phyloP scores from a whole-genome alignment of 2,888 invertebrate species.

The Exocentrus adspersus region DNA sequence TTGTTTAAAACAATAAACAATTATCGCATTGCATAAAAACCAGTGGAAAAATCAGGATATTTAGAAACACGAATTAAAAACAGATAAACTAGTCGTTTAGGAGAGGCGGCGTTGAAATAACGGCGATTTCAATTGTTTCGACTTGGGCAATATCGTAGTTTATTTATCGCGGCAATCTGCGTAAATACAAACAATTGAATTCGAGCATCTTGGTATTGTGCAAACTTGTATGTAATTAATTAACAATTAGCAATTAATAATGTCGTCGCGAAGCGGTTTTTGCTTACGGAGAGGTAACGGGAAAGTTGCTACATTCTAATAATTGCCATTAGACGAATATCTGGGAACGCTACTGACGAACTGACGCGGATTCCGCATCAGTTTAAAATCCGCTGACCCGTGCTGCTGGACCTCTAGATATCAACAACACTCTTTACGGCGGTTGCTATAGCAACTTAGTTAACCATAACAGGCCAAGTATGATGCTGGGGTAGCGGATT shows the following conservation, averaged over 20 bases:
- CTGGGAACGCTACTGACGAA: too few relatives aligned
- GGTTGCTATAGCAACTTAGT: too few relatives aligned
- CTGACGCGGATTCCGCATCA: too few relatives aligned
- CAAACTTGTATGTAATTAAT: conserved; percentile 37
- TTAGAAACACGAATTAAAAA: conserved; percentile 56
- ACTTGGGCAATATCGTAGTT: conserved; percentile 42
- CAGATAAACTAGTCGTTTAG: conserved; percentile 51
- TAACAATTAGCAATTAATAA: conserved; percentile 40
- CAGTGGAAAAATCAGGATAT: conserved; percentile 50
- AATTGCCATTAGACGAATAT: too few relatives aligned
- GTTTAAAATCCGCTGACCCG: too few relatives aligned
- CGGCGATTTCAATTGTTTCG: conserved; percentile 44
- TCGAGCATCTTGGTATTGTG: conserved; percentile 25
- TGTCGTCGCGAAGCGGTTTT: conserved; percentile 36
- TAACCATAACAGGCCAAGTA: too few relatives aligned
- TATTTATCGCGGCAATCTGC: conserved; percentile 39
- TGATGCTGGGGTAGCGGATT: too few relatives aligned
- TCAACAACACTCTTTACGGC: too few relatives aligned
- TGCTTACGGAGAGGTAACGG: conserved; percentile 24
- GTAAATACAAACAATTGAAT: conserved; percentile 25
- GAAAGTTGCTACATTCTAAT: neutral
- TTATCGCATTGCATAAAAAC: conserved; percentile 47
- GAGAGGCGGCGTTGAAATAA: conserved; percentile 29
- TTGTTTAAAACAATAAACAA: conserved; percentile 46
- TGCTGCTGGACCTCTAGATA: too few relatives aligned